Evolutionary conservation across 1,140 invertebrate genomes (phyloP).

Genomic region (Oryzaephilus surinamensis): DNA sequence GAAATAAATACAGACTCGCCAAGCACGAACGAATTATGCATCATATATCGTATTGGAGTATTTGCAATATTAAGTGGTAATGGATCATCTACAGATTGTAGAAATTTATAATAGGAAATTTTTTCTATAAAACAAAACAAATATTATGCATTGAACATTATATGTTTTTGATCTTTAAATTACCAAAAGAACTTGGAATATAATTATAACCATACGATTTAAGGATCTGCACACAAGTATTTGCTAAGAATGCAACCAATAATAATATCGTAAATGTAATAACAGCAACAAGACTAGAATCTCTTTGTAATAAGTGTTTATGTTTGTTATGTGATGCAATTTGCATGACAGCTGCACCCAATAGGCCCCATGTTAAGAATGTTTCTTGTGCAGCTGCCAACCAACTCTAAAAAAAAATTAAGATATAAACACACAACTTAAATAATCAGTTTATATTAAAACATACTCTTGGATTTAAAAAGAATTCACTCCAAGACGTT

Average conservation of each 20-base stretch:
- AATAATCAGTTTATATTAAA: constrained; percentile 2
- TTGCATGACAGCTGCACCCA: constrained; percentile 78
- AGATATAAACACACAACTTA: constrained; percentile 2
- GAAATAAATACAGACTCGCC: constrained; percentile 54
- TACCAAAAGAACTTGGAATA: constrained; percentile 76
- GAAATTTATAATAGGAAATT: constrained; percentile 59
- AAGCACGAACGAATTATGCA: constrained; percentile 58
- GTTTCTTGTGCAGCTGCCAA: constrained; percentile 76
- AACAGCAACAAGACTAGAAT: constrained; percentile 67
- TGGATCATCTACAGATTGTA: constrained; percentile 43
- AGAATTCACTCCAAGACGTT: constrained; percentile 73
- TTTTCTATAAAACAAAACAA: constrained; percentile 49
- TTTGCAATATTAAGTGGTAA: constrained; percentile 37
- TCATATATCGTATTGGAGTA: constrained; percentile 53
- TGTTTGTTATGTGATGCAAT: constrained; percentile 64
- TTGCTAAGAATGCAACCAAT: constrained; percentile 65
- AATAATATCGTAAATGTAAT: constrained; percentile 66
- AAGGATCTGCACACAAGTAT: constrained; percentile 67
- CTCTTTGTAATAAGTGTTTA: constrained; percentile 59
- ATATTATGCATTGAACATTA: constrained; percentile 10
- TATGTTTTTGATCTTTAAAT: constrained; percentile 25
- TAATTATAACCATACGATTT: constrained; percentile 60
- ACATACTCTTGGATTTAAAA: constrained; percentile 61
- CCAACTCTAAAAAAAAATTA: constrained; percentile 58
- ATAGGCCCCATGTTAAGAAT: constrained; percentile 79